A percentile compares a stretch with the other conserved stretches of the same genome.
Conservation (phyloP, 2,113 vertebrate species). For the Microtus oregoni region DNA sequence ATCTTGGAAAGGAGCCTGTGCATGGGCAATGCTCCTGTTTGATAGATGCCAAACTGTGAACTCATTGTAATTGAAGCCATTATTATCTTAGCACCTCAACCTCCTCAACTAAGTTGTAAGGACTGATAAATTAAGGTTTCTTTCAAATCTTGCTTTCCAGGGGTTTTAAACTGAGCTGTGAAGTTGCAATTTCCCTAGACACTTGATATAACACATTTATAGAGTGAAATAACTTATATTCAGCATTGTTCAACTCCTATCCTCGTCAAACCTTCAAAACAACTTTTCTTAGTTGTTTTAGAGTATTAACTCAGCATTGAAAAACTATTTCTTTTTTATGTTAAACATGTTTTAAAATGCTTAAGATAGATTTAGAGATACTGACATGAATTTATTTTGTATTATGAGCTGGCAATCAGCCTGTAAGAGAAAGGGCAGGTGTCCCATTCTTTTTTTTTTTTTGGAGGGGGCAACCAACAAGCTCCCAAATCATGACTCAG, state of each 20-base stretch:
- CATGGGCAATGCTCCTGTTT: conserved; percentile 9
- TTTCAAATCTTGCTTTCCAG: conserved; percentile 25
- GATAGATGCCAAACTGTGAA: neutral
- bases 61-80: conserved; percentile 61
- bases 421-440: neutral
- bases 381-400: neutral
- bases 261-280: neutral
- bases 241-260: conserved; percentile 11
- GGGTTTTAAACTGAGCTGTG: conserved; percentile 31
- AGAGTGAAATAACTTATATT: neutral
- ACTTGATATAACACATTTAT: neutral
- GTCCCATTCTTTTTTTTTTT: neutral
- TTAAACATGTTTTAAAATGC: neutral
- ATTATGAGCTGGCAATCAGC: neutral
- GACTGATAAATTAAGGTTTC: conserved; percentile 30
- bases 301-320: neutral
- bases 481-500: neutral
- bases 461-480: neutral
- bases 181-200: conserved; percentile 56
- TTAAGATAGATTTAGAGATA: neutral
- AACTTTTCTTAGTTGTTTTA: neutral
- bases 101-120: neutral
- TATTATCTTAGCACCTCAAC: conserved; percentile 1
- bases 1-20: neutral
- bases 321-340: neutral